phyloP scores from a whole-genome alignment of 2,797 vertebrate genomes.

The Paratrypauchen microcephalus region DNA sequence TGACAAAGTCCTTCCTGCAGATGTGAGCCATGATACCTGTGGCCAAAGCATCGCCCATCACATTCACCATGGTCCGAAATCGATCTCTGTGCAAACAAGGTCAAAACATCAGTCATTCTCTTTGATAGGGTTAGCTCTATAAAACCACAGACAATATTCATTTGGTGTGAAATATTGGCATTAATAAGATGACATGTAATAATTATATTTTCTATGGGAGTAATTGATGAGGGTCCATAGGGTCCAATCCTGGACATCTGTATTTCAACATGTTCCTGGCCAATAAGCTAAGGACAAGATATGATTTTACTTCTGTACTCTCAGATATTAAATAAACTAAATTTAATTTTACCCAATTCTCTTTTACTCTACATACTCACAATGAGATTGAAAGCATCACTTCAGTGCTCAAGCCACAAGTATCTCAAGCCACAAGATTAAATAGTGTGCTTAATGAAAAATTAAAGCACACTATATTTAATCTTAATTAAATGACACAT shows the following conservation, averaged over 20 bases:
- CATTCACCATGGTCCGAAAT: slow-evolving; percentile 98
- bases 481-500: neutral
- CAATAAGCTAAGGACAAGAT: too few relatives aligned
- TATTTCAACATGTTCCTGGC: too few relatives aligned
- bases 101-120: slow-evolving; percentile 5
- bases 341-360: too few relatives aligned
- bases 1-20: slow-evolving; percentile 94
- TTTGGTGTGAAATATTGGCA: neutral
- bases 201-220: neutral
- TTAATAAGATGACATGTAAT: neutral
- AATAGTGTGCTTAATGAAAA: too few relatives aligned
- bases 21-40: slow-evolving; percentile 98
- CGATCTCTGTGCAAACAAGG: slow-evolving; percentile 82
- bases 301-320: too few relatives aligned
- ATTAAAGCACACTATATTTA: too few relatives aligned
- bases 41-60: slow-evolving; percentile 92
- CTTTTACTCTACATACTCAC: too few relatives aligned
- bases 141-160: neutral
- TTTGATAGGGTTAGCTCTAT: neutral
- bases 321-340: too few relatives aligned
- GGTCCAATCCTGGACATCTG: neutral
- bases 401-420: too few relatives aligned
- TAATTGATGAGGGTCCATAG: neutral
- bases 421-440: too few relatives aligned
- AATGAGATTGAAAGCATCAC: too few relatives aligned